Percentiles rank a stretch among this genome's conserved stretches.
These are phyloP conservation scores for Rhodophaea formosa DNA, from an alignment of 2,888 invertebrate species.

Conservation along the genomic window DNA sequence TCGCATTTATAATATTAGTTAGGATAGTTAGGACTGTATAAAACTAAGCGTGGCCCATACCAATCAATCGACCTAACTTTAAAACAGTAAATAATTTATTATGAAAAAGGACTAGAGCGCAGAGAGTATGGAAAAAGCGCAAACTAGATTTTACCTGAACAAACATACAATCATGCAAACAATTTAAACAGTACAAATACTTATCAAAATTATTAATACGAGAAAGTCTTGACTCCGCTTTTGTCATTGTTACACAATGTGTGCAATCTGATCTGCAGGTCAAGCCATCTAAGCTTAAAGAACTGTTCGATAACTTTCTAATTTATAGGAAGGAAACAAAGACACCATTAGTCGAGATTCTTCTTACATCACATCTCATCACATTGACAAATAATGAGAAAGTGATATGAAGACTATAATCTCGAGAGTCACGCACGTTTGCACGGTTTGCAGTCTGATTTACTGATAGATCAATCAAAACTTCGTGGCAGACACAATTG, in stretches of 20 bases:
- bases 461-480: neutral
- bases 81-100: too few species aligned
- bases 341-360: neutral
- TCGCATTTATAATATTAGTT: too few species aligned
- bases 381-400: neutral
- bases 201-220: neutral
- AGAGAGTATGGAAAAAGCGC: too few species aligned
- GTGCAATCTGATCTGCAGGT: neutral
- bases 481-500: too few species aligned
- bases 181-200: neutral
- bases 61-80: too few species aligned
- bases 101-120: too few species aligned
- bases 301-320: slow-evolving; percentile 4
- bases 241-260: neutral
- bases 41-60: too few species aligned
- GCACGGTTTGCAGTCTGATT: neutral
- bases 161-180: neutral
- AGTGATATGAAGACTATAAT: neutral
- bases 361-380: neutral
- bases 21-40: too few species aligned
- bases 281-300: neutral
- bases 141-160: neutral
- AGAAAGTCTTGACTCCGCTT: neutral
- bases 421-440: neutral
- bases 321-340: slow-evolving; percentile 4